These are phyloP conservation scores for Gymnobelideus leadbeateri DNA, from an alignment of 2,113 vertebrate genomes.

Conservation along the genomic window DNA sequence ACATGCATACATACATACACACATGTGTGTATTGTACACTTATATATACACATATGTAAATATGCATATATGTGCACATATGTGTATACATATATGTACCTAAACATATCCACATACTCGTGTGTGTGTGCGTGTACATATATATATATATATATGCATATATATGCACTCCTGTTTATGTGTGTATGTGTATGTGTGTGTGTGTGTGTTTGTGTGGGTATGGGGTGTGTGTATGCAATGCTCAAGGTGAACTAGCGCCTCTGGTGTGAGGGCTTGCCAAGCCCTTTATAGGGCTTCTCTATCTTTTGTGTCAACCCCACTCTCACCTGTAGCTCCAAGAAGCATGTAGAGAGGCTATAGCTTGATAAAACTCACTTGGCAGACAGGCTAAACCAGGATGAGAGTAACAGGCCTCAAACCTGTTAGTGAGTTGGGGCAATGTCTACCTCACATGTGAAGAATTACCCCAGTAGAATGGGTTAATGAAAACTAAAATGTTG, in stretches of 20 bases:
- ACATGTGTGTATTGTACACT: too few relatives aligned
- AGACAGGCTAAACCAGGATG: background rate
- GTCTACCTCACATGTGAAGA: background rate
- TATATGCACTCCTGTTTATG: too few relatives aligned
- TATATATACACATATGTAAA: too few relatives aligned
- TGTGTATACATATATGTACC: too few relatives aligned
- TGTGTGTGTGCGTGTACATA: accelerated
- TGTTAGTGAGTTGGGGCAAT: background rate
- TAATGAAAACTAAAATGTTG: background rate
- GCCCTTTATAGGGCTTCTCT: background rate
- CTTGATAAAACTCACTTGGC: background rate
- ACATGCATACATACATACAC: too few relatives aligned
- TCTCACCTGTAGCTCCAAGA: background rate
- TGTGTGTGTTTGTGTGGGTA: too few relatives aligned
- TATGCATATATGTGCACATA: too few relatives aligned
- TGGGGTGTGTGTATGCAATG: too few relatives aligned
- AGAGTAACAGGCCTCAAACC: background rate
- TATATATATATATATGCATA: too few relatives aligned
- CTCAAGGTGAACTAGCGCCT: background rate
- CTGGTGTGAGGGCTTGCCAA: background rate
- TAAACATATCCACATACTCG: too few relatives aligned
- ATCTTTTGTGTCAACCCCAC: background rate
- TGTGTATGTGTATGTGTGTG: too few relatives aligned
- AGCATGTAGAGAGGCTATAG: background rate
- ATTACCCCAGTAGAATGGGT: background rate